These are phyloP conservation scores for Venustaconcha ellipsiformis DNA, from an alignment of 1,140 invertebrate genomes.

Conservation along the genomic window DNA sequence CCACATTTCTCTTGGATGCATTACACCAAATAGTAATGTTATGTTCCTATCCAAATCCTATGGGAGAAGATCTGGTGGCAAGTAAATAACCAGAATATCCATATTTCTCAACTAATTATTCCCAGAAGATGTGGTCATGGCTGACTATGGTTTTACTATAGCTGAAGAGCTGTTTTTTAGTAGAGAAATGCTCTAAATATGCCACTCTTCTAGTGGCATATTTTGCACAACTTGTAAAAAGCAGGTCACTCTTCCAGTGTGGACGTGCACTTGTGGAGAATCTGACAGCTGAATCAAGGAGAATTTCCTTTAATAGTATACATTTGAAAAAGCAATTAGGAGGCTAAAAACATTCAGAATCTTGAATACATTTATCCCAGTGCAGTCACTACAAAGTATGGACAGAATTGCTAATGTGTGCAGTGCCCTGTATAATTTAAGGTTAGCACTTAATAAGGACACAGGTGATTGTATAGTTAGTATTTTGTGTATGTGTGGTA, in stretches of 20 bases:
- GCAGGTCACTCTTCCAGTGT: neutral
- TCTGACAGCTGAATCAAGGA: neutral
- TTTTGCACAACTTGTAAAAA: neutral
- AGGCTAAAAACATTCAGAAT: conserved; percentile 1
- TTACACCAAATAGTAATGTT: conserved; percentile 53
- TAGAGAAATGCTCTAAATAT: no score
- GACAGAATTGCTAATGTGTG: neutral
- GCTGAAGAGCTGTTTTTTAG: neutral
- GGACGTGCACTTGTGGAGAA: neutral
- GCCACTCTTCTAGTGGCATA: no score
- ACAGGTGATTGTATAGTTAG: no score
- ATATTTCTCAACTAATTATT: conserved; percentile 43
- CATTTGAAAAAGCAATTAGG: conserved; percentile 11
- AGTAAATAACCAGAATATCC: conserved; percentile 48
- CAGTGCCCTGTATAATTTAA: neutral
- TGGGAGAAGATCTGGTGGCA: conserved; percentile 49
- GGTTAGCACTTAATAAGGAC: neutral
- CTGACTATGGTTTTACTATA: conserved; percentile 49
- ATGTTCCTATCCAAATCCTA: conserved; percentile 50
- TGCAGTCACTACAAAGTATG: neutral
- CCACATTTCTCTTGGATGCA: conserved; percentile 37
- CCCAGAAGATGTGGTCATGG: conserved; percentile 42
- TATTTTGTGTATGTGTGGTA: no score
- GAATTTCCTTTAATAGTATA: conserved; percentile 2
- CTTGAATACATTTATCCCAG: neutral